Evolutionary conservation across 2,113 vertebrate species (phyloP).

Genomic region (Halcyon malimbica): DNA sequence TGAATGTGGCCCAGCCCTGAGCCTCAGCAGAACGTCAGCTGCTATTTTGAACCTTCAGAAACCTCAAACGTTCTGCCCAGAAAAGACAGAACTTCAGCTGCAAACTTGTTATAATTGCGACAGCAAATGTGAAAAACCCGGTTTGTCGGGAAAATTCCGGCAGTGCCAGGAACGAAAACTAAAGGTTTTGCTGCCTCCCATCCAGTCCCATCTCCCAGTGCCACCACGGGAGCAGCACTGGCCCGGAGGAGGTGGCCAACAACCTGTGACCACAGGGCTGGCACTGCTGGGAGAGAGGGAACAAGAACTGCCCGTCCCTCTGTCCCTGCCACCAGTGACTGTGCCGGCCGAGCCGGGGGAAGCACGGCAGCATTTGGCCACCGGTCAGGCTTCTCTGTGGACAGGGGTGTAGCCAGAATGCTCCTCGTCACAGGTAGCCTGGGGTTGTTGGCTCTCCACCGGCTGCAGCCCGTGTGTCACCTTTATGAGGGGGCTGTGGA

Average conservation of each 20-base stretch:
- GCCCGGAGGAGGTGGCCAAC: background rate
- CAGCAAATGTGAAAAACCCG: background rate
- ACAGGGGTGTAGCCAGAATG: background rate
- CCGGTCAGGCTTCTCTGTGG: background rate
- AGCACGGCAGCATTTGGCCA: background rate
- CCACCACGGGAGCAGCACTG: background rate
- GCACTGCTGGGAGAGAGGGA: fast-evolving
- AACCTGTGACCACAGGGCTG: background rate
- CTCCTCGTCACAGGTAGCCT: background rate
- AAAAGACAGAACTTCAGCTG: too few relatives aligned
- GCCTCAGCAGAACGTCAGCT: background rate
- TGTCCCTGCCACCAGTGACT: background rate
- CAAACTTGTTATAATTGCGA: background rate
- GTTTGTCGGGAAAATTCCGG: background rate
- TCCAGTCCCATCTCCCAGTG: fast-evolving
- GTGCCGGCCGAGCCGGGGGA: background rate
- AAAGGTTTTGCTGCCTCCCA: background rate
- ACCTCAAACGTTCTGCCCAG: background rate
- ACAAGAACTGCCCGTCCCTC: background rate
- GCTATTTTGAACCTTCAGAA: background rate
- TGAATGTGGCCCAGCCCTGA: background rate
- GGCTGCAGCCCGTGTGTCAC: fast-evolving
- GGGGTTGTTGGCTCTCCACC: background rate
- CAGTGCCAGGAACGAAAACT: background rate
- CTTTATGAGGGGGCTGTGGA: fast-evolving